These are phyloP conservation scores for Conus ventricosus DNA, from an alignment of 1,140 invertebrate genomes.

Conservation along the genomic window DNA sequence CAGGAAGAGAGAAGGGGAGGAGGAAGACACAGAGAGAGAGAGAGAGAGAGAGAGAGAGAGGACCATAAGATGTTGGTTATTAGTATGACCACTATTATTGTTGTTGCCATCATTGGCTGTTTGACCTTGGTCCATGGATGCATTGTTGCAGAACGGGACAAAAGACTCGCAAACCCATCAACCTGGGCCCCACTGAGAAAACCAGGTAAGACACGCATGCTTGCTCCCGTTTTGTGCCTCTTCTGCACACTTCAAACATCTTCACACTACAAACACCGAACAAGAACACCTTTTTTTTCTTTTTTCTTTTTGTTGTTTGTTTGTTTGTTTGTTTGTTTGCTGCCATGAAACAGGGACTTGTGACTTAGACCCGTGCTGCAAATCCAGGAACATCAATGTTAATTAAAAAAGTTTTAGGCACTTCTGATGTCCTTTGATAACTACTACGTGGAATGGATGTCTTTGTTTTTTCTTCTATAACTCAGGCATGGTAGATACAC, in stretches of 20 bases:
- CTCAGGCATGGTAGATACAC: no score
- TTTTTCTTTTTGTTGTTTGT: no score
- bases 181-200: constrained; percentile 70
- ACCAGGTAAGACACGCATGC: constrained; percentile 56
- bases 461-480: no score
- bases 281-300: neutral
- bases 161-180: constrained; percentile 68
- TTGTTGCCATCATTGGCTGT: neutral
- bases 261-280: neutral
- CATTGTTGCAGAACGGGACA: constrained; percentile 63
- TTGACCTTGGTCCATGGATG: neutral
- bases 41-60: neutral
- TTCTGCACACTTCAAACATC: neutral
- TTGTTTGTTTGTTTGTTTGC: no score
- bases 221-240: constrained; percentile 78
- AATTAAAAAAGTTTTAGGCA: no score
- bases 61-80: no score
- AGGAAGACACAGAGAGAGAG: neutral
- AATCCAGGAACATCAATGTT: no score
- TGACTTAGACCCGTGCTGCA: no score
- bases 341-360: no score
- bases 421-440: no score
- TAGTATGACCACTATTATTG: no score
- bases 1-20: neutral
- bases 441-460: no score